These are phyloP conservation scores for Micrasema minimum DNA, from an alignment of 1,140 invertebrate genomes.

Conservation along the genomic window DNA sequence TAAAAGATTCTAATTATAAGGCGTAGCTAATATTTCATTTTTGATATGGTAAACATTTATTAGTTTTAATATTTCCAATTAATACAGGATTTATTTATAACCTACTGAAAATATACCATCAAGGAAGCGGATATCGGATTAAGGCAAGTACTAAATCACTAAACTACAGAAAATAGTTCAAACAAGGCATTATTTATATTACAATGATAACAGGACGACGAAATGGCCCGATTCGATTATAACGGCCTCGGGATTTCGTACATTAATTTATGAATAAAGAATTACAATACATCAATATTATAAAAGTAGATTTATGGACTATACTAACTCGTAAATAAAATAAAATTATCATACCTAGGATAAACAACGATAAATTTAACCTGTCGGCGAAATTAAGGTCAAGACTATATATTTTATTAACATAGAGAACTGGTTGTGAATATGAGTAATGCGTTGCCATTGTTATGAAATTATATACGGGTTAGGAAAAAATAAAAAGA, in stretches of 20 bases:
- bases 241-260: slow-evolving; percentile 2
- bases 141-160: neutral
- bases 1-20: too few relatives aligned
- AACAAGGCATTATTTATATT: neutral
- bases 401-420: neutral
- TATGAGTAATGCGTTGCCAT: too few relatives aligned
- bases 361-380: slow-evolving; percentile 8
- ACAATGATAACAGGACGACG: too few relatives aligned
- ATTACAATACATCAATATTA: slow-evolving; percentile 12
- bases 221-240: neutral
- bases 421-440: too few relatives aligned
- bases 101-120: neutral
- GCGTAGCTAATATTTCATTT: too few relatives aligned
- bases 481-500: too few relatives aligned
- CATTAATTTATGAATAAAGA: slow-evolving; percentile 3
- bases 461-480: too few relatives aligned
- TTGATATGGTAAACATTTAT: too few relatives aligned
- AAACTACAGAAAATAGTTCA: neutral
- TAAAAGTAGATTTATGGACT: neutral
- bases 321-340: neutral
- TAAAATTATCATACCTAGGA: neutral
- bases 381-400: neutral
- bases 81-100: too few relatives aligned
- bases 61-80: too few relatives aligned
- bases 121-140: neutral